Percentiles rank a stretch among this genome's conserved stretches.
These are phyloP conservation scores for Alauda arvensis DNA, from an alignment of 2,797 vertebrate genomes.

Conservation along the genomic window DNA sequence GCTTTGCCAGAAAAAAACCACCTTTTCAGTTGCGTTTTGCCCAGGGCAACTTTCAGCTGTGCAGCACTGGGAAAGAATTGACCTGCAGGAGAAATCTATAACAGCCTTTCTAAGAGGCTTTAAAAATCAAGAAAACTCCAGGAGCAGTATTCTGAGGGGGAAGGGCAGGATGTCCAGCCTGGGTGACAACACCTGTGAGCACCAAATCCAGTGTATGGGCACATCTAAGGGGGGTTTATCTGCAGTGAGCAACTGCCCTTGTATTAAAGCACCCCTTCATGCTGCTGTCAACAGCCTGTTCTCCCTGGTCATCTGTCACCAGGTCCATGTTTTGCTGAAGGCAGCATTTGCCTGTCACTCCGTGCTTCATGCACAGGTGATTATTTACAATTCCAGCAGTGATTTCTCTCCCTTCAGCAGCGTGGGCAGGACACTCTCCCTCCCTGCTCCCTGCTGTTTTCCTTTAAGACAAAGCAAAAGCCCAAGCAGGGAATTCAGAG, in stretches of 20 bases:
- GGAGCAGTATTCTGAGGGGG: background rate
- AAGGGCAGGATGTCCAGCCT: background rate
- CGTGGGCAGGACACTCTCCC: background rate
- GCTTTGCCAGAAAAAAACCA: background rate
- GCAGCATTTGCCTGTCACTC: background rate
- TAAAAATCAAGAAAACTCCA: background rate
- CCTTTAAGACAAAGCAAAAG: conserved; percentile 39
- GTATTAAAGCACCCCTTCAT: background rate
- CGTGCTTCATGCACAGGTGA: background rate
- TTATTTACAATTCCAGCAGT: background rate
- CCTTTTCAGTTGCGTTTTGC: background rate
- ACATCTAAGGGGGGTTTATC: background rate
- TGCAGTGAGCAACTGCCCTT: background rate
- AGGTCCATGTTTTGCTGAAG: background rate
- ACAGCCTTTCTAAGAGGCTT: background rate
- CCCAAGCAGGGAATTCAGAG: conserved; percentile 55
- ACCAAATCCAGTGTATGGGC: fast-evolving
- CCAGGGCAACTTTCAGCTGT: background rate
- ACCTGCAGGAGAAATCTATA: background rate
- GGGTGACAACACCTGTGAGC: background rate
- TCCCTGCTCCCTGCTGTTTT: background rate
- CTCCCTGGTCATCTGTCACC: background rate
- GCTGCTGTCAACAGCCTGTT: background rate
- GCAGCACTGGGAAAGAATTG: background rate
- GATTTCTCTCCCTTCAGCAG: background rate